Base-by-base conservation (phyloP, 1,140 invertebrate species). In the Chrysoperla carnea region DNA sequence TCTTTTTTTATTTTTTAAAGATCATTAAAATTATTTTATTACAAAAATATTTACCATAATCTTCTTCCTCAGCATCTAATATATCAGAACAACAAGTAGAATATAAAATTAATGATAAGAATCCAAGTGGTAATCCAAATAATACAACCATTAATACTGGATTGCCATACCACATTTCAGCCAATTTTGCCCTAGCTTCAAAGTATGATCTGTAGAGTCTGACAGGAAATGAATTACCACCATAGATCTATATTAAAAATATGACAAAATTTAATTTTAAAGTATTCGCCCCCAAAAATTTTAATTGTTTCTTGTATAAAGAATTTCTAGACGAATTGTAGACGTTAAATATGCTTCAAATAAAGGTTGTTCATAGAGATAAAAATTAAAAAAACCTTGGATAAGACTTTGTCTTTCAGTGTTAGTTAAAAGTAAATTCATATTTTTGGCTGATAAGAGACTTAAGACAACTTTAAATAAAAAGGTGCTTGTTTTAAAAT, bases 81-180 rank as follows among this genome's bases (percentile, higher is more conserved):
- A 94, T 88, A 63, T 95, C 89, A 15, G 86, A 78, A 62, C 89
- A 95, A 60, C 86, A 95, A 47, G 90, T 83, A 2, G 88, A 88
- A 57, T 95, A 95, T 55, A 84, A 79, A 53, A 96, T 95, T 1
- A 95, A 73, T n/a, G 81, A 81, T 7, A 96, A 70, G 58, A 96
- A 94, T 11, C 86, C 84, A 29, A 87, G 60, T 8, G 92, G 92
- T 33, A 95, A 67, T 8, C 87, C 87, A 63, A 90, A 87, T 6
- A 94, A 66, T 6, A 94, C 75, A 14, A 82, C 70, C 6, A 88
- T 91, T 37, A 94, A 62, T 29, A 92, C 79, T 4, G 90, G 89
- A 67, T 93, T 91, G 13, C 86, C 86, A 48, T 68, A 67, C 86
- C 87, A 93, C 86, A 93, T 92, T 39, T 83, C 76, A 23, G 62